A percentile compares a stretch with the other conserved stretches of the same genome.
phyloP scores from a whole-genome alignment of 2,113 vertebrate species.

The Recurvirostra avosetta region DNA sequence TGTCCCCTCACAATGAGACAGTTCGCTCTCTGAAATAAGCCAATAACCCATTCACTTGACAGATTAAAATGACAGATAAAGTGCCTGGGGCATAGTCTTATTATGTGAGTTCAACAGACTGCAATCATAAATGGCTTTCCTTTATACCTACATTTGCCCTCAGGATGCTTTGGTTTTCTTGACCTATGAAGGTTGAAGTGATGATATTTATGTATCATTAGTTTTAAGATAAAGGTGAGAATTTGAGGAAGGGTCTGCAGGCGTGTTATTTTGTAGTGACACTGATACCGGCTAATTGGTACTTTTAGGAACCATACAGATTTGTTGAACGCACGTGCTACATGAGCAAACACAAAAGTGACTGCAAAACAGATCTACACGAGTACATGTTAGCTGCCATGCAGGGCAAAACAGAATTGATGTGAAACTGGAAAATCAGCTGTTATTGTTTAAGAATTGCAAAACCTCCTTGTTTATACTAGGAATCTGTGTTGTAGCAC shows the following conservation, averaged over 20 bases:
- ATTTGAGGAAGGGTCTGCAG: background rate
- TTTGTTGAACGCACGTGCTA: background rate
- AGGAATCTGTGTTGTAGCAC: background rate
- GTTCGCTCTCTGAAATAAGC: background rate
- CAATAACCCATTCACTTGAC: background rate
- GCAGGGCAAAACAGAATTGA: background rate
- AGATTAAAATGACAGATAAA: conserved; percentile 52
- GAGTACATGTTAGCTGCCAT: background rate
- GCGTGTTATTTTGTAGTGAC: background rate
- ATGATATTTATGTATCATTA: background rate
- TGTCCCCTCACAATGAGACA: background rate
- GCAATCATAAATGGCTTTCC: background rate
- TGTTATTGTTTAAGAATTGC: fast-evolving
- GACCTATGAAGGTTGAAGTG: background rate
- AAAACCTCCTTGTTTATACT: background rate
- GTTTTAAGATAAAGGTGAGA: background rate
- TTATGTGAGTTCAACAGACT: background rate
- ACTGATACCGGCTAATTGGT: background rate
- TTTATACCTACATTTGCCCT: background rate
- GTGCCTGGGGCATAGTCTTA: background rate
- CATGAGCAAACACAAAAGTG: background rate
- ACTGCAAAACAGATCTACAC: background rate
- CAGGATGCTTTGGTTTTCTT: background rate
- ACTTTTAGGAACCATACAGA: background rate
- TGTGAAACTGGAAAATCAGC: background rate